phyloP scores from a whole-genome alignment of 2,797 vertebrate species.

The Bucorvus abyssinicus region DNA sequence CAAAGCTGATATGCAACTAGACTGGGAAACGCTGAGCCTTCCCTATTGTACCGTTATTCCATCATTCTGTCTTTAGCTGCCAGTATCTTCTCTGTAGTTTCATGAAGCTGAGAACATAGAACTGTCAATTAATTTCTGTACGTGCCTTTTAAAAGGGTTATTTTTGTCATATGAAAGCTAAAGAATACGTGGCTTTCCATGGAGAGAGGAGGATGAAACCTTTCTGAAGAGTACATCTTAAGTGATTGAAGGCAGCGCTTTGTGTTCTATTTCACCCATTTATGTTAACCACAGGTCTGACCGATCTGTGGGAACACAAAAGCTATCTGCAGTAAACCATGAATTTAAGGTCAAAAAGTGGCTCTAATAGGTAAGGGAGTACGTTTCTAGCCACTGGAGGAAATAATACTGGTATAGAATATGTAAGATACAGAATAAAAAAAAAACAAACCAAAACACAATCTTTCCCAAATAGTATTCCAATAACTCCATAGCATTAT shows the following conservation, averaged over 20 bases:
- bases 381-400: not conserved
- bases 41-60: not conserved
- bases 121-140: not conserved
- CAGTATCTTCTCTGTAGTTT: not conserved
- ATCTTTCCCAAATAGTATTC: not conserved
- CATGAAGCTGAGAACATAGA: not conserved
- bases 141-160: not conserved
- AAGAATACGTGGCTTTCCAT: not conserved
- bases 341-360: not conserved
- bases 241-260: not conserved
- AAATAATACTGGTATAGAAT: not conserved
- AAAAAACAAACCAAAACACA: too few relatives aligned
- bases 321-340: not conserved
- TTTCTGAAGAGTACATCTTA: not conserved
- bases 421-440: not conserved
- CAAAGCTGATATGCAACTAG: not conserved
- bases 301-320: not conserved
- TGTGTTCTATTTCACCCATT: not conserved
- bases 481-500: not conserved
- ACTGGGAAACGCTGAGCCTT: not conserved
- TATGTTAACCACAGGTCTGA: not conserved
- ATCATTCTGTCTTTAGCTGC: not conserved
- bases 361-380: not conserved
- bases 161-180: not conserved
- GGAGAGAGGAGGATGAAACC: not conserved